Evolutionary conservation across 2,888 invertebrate species (phyloP), one percentile per base, ranked within the genome.

Genomic region (Sipha maydis): DNA sequence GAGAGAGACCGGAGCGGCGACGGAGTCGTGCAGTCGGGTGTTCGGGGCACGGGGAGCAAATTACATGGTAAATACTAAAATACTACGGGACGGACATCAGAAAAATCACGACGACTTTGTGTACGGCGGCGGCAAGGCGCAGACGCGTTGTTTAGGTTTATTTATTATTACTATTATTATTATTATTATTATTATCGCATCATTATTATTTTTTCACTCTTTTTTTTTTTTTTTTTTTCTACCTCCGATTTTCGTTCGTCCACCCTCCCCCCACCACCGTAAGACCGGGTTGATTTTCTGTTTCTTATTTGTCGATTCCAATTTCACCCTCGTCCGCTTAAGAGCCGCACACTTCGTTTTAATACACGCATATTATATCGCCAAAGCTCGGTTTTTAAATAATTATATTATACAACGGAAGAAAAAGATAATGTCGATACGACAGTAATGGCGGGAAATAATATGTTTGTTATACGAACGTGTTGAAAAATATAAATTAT

Each of bases 101-200:
- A 73, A 73, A 83, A 73, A 83, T 83, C 73, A 83, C 83, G 83
- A 73, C 73, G 54, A 71, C 48, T 9, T 48, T 48, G 48, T 48
- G 48, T 48, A 78, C 67, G 67, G n/a, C 69, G 69, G n/a, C 69
- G 61, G 25, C 61, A 21, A 56, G 28, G 11, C n/a, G 69, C n/a
- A 71, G 28, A 28, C 28, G 71, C 71, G 71, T 31, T 71, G 28
- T 71, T 71, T 28, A 28, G 71, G 71, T 31, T 71, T 31, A 28
- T 71, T 28, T 71, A 28, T 71, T 71, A 28, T 71, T 71, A n/a
- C 9, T 28, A 69, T 69, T 69, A 69, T 48, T 9, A 31, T 31
- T 31, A 31, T 71, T 31, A 14, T 71, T 31, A 48, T 31, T 11
- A 11, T 28, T 28, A 69, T 69, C 7, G n/a, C n/a, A 67, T 41